phyloP scores from a whole-genome alignment of 2,797 vertebrate species.

The Arctocebus calabarensis region DNA sequence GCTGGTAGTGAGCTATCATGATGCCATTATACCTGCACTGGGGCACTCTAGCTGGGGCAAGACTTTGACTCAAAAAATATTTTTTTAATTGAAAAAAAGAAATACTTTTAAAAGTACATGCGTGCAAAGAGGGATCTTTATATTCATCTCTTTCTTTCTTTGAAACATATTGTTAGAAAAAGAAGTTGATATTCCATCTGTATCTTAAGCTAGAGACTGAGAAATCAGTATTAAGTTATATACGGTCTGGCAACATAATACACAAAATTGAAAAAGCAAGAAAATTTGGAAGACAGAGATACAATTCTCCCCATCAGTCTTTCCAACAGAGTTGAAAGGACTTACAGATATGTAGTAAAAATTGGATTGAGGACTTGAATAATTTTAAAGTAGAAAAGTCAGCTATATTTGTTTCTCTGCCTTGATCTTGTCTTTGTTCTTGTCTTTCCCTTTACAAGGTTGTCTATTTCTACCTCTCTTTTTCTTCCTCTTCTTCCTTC shows the following conservation, averaged over 20 bases:
- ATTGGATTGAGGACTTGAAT: neutral
- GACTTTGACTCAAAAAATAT: too few relatives aligned
- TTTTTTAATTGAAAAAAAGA: neutral
- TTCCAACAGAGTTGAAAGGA: neutral
- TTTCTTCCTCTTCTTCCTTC: neutral
- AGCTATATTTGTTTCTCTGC: neutral
- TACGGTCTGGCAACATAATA: constrained; percentile 41
- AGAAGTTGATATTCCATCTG: neutral
- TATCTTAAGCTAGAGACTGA: constrained; percentile 21
- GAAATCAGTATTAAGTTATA: constrained; percentile 35
- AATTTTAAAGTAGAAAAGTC: neutral
- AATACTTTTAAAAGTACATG: neutral
- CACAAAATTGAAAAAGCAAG: neutral
- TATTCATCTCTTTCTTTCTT: neutral
- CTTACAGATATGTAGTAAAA: neutral
- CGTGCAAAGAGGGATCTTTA: neutral
- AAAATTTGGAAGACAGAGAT: neutral
- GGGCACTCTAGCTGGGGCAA: too few relatives aligned
- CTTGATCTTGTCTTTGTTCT: neutral
- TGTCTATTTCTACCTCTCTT: neutral
- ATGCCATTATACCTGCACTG: too few relatives aligned
- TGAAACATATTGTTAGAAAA: neutral
- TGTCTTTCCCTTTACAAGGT: neutral
- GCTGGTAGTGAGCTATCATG: too few relatives aligned
- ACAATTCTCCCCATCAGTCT: neutral